Conservation (phyloP, 2,113 vertebrate genomes). For the Callopanchax toddi region DNA sequence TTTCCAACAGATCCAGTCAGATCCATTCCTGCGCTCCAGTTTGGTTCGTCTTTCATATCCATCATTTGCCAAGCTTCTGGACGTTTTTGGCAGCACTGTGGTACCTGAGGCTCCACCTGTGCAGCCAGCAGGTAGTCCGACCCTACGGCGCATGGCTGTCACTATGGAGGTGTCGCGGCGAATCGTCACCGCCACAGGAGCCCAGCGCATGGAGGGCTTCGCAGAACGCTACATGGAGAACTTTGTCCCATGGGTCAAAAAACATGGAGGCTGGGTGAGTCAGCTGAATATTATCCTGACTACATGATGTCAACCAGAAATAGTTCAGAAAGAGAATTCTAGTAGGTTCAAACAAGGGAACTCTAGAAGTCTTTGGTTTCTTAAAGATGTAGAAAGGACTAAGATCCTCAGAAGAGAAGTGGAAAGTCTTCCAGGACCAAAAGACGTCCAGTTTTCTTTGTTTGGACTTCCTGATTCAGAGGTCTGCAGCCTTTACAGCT, state of each 20-base stretch:
- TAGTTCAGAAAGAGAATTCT: no score
- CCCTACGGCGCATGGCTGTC: constrained; percentile 73
- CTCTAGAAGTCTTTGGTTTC: no score
- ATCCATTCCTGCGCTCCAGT: constrained; percentile 65
- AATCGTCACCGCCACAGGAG: constrained; percentile 77
- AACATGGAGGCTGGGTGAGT: constrained; percentile 80
- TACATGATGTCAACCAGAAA: no score
- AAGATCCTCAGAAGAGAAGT: no score
- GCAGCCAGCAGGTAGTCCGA: constrained; percentile 61
- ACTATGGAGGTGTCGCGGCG: constrained; percentile 79
- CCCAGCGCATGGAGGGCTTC: constrained; percentile 70
- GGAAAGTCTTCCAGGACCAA: no score
- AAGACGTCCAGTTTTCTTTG: no score
- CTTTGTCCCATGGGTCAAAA: constrained; percentile 78
- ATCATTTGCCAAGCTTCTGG: constrained; percentile 74
- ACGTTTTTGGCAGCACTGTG: constrained; percentile 53
- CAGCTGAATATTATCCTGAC: neutral
- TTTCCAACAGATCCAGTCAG: constrained; percentile 65
- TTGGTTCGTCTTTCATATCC: constrained; percentile 73
- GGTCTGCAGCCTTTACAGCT: no score
- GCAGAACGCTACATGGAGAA: constrained; percentile 79
- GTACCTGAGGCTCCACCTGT: neutral
- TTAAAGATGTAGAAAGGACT: no score
- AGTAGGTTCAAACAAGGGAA: no score
- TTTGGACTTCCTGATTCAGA: no score